A percentile compares a stretch with the other conserved stretches of the same genome.
These are phyloP conservation scores for Dermatemys mawii DNA, from an alignment of 2,113 vertebrate species.

Conservation along the genomic window DNA sequence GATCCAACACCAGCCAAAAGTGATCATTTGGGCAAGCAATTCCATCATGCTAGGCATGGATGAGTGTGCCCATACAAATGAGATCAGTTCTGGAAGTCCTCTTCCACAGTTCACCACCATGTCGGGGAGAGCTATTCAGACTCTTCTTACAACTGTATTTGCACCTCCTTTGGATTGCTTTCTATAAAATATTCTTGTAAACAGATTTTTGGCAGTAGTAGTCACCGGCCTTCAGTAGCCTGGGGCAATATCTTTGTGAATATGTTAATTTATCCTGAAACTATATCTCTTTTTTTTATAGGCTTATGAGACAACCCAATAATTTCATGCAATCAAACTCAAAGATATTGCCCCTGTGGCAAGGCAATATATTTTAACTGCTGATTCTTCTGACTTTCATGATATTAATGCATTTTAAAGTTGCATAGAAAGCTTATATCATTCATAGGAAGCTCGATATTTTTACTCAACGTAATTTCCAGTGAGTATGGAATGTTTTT, in stretches of 20 bases:
- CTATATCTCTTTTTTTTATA: background rate
- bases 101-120: too few relatives aligned
- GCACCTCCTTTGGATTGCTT: background rate
- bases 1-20: too few relatives aligned
- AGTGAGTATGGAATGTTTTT: background rate
- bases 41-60: too few relatives aligned
- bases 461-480: background rate
- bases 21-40: too few relatives aligned
- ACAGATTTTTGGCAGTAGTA: background rate
- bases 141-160: background rate
- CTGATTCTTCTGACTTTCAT: background rate
- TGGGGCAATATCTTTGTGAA: background rate
- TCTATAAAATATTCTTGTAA: background rate
- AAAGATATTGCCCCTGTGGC: background rate
- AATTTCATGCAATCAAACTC: background rate
- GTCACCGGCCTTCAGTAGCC: background rate
- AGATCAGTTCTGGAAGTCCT: too few relatives aligned
- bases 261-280: rapidly evolving
- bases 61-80: too few relatives aligned
- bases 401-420: background rate
- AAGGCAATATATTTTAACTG: background rate
- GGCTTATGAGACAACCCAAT: background rate
- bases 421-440: background rate
- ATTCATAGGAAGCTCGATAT: background rate
- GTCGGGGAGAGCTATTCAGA: too few relatives aligned